Conservation (phyloP, 2,797 vertebrate genomes). For the Pseudochromis fuscus region DNA sequence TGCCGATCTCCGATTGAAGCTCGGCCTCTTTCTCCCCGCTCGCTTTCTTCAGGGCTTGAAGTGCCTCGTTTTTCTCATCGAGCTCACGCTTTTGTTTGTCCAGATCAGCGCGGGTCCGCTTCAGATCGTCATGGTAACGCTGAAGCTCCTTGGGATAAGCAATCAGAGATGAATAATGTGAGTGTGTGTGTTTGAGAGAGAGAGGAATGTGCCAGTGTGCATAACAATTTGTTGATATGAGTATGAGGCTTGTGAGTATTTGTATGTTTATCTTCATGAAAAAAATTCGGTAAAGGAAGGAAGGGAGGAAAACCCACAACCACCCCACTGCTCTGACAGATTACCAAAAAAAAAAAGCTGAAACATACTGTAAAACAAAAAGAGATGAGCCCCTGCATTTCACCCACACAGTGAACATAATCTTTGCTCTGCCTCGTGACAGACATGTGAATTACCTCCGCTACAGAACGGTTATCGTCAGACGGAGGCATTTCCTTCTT, state of each 20-base stretch:
- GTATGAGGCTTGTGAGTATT: slow-evolving; percentile 11
- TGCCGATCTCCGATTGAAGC: slow-evolving; percentile 80
- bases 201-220: slow-evolving; percentile 23
- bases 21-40: slow-evolving; percentile 78
- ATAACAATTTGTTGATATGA: slow-evolving; percentile 30
- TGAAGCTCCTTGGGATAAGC: slow-evolving; percentile 84
- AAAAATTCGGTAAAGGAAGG: slow-evolving; percentile 14
- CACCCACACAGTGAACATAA: slow-evolving; percentile 50
- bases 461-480: slow-evolving; percentile 66
- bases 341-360: slow-evolving; percentile 1
- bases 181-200: slow-evolving; percentile 4
- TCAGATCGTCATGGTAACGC: slow-evolving; percentile 78
- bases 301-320: slow-evolving; percentile 4
- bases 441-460: slow-evolving; percentile 81
- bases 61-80: slow-evolving; percentile 82
- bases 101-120: slow-evolving; percentile 75
- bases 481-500: slow-evolving; percentile 79
- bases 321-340: slow-evolving; percentile 9
- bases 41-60: slow-evolving; percentile 74
- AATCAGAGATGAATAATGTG: slow-evolving; percentile 63
- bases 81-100: slow-evolving; percentile 79
- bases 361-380: slow-evolving; percentile 32
- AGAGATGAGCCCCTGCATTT: slow-evolving; percentile 36
- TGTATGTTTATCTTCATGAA: slow-evolving; percentile 13
- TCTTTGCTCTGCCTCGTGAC: slow-evolving; percentile 29